Evolutionary conservation across 2,797 vertebrate genomes (phyloP).

Genomic region (Kryptopterus vitreolus): DNA sequence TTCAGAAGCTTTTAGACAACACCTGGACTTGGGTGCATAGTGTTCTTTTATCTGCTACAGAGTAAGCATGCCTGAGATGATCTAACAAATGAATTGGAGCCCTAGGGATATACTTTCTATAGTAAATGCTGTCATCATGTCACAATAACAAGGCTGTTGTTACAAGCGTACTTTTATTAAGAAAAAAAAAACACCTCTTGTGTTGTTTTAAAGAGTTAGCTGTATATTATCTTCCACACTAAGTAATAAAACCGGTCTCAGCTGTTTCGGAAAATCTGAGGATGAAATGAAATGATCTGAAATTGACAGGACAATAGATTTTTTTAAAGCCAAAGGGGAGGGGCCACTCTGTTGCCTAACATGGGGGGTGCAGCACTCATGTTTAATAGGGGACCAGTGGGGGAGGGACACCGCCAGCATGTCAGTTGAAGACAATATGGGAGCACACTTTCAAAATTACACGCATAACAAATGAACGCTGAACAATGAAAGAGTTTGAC

Average conservation of each 20-base stretch:
- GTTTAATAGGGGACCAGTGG: constrained; percentile 25
- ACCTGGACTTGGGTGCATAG: background rate
- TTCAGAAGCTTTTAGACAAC: constrained; percentile 12
- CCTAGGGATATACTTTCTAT: background rate
- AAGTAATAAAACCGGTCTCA: background rate
- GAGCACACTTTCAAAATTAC: constrained; percentile 26
- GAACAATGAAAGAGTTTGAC: background rate
- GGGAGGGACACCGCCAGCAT: constrained; percentile 28
- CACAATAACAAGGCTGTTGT: constrained; percentile 4
- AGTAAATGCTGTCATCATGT: background rate
- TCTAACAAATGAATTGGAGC: background rate
- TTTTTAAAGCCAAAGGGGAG: constrained; percentile 21
- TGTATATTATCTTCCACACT: background rate
- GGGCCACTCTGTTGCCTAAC: background rate
- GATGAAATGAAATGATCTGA: constrained; percentile 27
- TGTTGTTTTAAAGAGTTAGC: background rate
- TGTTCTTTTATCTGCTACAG: constrained; percentile 4
- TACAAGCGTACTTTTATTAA: background rate
- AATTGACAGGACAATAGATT: constrained; percentile 32
- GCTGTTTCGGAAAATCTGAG: constrained; percentile 19
- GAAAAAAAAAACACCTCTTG: background rate
- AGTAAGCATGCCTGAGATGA: background rate
- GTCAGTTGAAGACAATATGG: constrained; percentile 30
- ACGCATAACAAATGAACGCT: constrained; percentile 15
- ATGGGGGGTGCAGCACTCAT: constrained; percentile 10